These are phyloP conservation scores for Clivina fossor DNA, from an alignment of 2,888 invertebrate genomes.

Conservation along the genomic window DNA sequence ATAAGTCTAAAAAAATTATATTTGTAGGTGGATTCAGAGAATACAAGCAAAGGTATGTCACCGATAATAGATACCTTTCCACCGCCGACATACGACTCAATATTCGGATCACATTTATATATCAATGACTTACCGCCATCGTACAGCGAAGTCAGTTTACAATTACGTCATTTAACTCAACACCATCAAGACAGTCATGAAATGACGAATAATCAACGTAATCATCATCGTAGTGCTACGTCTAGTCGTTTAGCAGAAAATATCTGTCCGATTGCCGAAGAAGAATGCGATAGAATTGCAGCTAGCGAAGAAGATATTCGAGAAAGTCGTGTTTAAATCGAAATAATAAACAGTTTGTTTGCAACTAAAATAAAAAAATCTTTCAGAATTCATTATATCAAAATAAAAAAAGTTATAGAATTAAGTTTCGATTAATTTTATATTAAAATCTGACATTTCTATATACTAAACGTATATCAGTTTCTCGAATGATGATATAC, in stretches of 20 bases:
- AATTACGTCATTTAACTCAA: constrained; percentile 23
- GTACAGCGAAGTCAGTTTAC: constrained; percentile 50
- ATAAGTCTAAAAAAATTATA: no score
- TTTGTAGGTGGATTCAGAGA: constrained; percentile 53
- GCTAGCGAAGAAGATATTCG: constrained; percentile 39
- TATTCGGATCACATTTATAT: constrained; percentile 50
- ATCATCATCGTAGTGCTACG: constrained; percentile 6
- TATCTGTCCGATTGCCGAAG: constrained; percentile 25
- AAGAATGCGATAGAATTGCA: constrained; percentile 30
- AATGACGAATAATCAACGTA: constrained; percentile 5
- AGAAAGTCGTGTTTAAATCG: constrained; percentile 41
- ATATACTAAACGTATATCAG: no score
- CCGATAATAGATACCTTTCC: constrained; percentile 55
- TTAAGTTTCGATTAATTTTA: no score
- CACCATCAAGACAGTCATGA: constrained; percentile 11
- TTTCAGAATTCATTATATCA: no score
- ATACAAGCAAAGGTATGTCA: constrained; percentile 57
- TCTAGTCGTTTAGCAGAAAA: constrained; percentile 24
- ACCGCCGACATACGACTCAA: constrained; percentile 59
- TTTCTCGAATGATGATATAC: no score
- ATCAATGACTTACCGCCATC: constrained; percentile 49
- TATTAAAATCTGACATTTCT: no score
- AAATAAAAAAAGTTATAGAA: no score
- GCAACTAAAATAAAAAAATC: no score
- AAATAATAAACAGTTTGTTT: background rate